These are phyloP conservation scores for Percopsis omiscomaycus DNA, from an alignment of 2,797 vertebrate genomes.

Conservation along the genomic window DNA sequence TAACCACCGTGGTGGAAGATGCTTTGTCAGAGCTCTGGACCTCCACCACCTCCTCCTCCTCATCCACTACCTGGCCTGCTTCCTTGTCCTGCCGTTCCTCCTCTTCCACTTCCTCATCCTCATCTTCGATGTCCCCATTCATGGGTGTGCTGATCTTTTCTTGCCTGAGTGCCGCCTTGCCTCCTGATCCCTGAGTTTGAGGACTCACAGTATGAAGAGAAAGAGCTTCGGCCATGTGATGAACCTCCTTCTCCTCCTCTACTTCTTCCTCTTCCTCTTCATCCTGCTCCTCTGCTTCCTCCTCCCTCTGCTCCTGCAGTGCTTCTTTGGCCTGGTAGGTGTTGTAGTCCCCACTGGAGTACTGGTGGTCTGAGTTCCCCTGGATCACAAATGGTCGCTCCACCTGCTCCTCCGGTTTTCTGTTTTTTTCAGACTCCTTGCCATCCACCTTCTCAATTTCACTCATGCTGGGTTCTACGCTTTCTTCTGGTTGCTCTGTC, in stretches of 20 bases:
- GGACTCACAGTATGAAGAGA: conserved; percentile 57
- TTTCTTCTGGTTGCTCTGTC: conserved; percentile 41
- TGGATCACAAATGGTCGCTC: conserved; percentile 64
- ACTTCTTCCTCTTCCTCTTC: conserved; percentile 65
- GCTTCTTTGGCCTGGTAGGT: conserved; percentile 68
- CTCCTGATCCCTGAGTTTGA: conserved; percentile 69
- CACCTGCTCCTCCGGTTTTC: conserved; percentile 39
- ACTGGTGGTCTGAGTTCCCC: conserved; percentile 81
- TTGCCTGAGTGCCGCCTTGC: conserved; percentile 59
- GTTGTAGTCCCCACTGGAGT: conserved; percentile 78
- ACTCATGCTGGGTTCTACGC: conserved; percentile 10
- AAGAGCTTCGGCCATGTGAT: conserved; percentile 50
- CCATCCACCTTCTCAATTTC: conserved; percentile 44
- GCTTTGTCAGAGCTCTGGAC: conserved; percentile 80
- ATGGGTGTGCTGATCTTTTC: conserved; percentile 55
- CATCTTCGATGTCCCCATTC: conserved; percentile 58
- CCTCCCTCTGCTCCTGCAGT: conserved; percentile 47
- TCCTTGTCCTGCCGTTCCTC: conserved; percentile 48
- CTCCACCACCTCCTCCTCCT: conserved; percentile 66
- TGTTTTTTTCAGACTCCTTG: conserved; percentile 37
- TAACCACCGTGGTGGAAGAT: conserved; percentile 84
- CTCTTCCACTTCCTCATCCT: conserved; percentile 61
- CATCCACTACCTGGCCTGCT: conserved; percentile 50
- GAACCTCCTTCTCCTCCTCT: conserved; percentile 41
- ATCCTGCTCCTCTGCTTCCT: conserved; percentile 50